phyloP scores from a whole-genome alignment of 2,113 vertebrate species.

The Epinephelus cyanopodus region DNA sequence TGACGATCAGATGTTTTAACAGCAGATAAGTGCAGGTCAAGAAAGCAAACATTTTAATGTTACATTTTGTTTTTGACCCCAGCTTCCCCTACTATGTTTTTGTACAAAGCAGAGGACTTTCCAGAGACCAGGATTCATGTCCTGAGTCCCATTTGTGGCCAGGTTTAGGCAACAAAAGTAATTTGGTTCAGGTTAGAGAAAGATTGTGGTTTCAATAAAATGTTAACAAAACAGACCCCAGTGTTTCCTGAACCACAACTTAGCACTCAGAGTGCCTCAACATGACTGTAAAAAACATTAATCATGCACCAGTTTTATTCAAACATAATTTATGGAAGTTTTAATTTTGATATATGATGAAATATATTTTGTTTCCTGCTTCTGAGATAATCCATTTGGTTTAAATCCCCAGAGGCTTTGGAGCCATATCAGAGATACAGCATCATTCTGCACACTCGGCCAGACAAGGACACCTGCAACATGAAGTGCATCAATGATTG shows the following conservation, averaged over 20 bases:
- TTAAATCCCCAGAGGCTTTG: constrained; percentile 68
- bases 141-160: not conserved
- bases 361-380: not conserved
- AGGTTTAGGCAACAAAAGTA: not conserved
- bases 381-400: not conserved
- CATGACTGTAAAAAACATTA: not conserved
- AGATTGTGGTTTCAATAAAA: not conserved
- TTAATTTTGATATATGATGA: not conserved
- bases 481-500: constrained; percentile 77
- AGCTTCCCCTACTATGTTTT: too few relatives aligned
- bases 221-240: too few relatives aligned
- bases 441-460: constrained; percentile 75
- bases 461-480: constrained; percentile 77
- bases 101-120: not conserved
- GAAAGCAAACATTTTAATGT: too few relatives aligned
- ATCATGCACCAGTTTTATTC: not conserved
- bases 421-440: constrained; percentile 81
- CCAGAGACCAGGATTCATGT: not conserved
- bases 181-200: not conserved
- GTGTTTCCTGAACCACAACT: not conserved
- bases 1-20: too few relatives aligned
- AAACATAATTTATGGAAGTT: not conserved
- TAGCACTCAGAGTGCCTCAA: not conserved
- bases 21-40: too few relatives aligned
- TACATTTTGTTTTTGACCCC: too few relatives aligned